phyloP scores from a whole-genome alignment of 2,797 vertebrate species.

The Tauraco hartlaubi region DNA sequence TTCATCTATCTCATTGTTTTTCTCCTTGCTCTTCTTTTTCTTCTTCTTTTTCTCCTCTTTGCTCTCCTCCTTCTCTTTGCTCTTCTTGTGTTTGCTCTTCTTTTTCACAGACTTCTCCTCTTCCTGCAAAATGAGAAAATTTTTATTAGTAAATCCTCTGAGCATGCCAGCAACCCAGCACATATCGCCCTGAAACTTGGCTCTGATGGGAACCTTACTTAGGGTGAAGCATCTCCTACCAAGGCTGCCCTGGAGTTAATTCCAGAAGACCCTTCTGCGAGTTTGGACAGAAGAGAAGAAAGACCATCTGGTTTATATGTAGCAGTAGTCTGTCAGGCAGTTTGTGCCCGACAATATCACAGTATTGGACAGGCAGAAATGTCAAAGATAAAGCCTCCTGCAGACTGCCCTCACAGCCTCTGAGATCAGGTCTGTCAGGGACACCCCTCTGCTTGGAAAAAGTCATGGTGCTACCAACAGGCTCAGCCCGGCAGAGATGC shows the following conservation, averaged over 20 bases:
- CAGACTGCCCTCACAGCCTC: neutral
- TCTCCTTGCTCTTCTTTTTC: constrained; percentile 82
- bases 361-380: neutral
- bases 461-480: neutral
- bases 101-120: constrained; percentile 90
- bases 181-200: neutral
- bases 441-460: neutral
- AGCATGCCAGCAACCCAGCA: neutral
- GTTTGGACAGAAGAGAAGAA: neutral
- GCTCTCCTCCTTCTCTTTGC: constrained; percentile 84
- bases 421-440: neutral
- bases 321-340: neutral
- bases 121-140: constrained; percentile 79
- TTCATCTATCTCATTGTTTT: constrained; percentile 85
- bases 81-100: constrained; percentile 89
- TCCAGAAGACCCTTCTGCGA: neutral
- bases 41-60: constrained; percentile 77
- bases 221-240: neutral
- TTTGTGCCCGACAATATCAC: neutral
- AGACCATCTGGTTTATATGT: neutral
- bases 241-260: neutral
- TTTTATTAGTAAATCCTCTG: neutral
- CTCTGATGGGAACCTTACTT: neutral
- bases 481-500: neutral
- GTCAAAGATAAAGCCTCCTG: neutral